Percentiles rank a stretch among this genome's conserved stretches.
Conservation (phyloP, 2,797 vertebrate genomes). For the Acrocephalus scirpaceus region DNA sequence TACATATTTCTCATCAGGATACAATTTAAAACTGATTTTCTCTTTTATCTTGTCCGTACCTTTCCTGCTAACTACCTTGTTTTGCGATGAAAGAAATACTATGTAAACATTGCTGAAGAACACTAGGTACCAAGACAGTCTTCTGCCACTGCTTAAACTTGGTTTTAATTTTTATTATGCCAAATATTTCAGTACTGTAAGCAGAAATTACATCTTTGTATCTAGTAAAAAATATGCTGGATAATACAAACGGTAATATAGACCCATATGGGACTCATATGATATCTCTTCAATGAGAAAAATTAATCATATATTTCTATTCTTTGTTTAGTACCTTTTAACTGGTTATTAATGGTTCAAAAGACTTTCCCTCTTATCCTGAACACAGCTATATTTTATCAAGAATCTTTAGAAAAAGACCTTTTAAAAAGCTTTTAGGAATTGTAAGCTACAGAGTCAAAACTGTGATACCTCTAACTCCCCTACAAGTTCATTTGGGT, state of each 20-base stretch:
- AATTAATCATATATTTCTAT: not conserved
- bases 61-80: not conserved
- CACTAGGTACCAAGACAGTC: not conserved
- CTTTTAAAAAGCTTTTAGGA: not conserved
- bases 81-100: not conserved
- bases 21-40: not conserved
- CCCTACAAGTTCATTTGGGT: not conserved
- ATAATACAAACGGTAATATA: not conserved
- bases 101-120: not conserved
- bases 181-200: not conserved
- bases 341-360: not conserved
- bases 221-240: not conserved
- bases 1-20: not conserved
- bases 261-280: not conserved
- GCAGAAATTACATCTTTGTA: not conserved
- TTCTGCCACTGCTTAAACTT: not conserved
- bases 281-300: not conserved
- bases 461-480: accelerated
- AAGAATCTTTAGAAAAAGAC: not conserved
- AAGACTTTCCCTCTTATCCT: not conserved
- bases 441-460: not conserved
- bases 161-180: not conserved
- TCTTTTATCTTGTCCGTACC: not conserved
- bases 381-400: not conserved
- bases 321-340: not conserved